These are phyloP conservation scores for Arvicanthis niloticus DNA, from an alignment of 2,113 vertebrate genomes.

Conservation along the genomic window DNA sequence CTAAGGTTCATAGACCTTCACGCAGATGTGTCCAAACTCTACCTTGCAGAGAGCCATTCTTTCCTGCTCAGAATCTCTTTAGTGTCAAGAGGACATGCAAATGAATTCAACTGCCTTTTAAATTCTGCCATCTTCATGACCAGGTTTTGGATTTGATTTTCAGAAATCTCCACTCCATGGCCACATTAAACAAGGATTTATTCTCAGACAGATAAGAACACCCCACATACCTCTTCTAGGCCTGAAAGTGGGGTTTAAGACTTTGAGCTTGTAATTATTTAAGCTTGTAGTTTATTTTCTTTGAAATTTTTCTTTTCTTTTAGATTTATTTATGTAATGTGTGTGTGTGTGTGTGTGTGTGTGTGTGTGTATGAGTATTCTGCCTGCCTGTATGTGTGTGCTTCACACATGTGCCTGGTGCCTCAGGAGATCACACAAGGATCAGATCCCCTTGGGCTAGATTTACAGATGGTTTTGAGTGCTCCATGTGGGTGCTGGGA, in stretches of 20 bases:
- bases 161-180: not conserved
- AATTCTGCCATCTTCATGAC: not conserved
- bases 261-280: not conserved
- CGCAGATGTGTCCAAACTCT: not conserved
- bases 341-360: too few relatives aligned
- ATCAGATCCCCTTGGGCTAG: not conserved
- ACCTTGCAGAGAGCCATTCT: slow-evolving; percentile 1
- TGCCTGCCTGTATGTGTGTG: not conserved
- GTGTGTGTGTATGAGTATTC: not conserved
- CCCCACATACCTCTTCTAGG: not conserved
- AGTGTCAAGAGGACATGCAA: not conserved
- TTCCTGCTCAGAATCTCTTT: not conserved
- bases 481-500: not conserved
- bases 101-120: not conserved
- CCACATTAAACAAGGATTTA: not conserved
- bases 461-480: not conserved
- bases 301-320: not conserved
- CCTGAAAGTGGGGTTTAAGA: not conserved
- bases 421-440: not conserved
- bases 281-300: not conserved
- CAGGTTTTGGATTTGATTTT: not conserved
- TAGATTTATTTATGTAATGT: not conserved
- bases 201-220: not conserved
- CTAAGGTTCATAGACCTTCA: not conserved
- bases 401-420: not conserved